These are phyloP conservation scores for Mamestra brassicae DNA, from an alignment of 2,888 invertebrate species.

Conservation along the genomic window DNA sequence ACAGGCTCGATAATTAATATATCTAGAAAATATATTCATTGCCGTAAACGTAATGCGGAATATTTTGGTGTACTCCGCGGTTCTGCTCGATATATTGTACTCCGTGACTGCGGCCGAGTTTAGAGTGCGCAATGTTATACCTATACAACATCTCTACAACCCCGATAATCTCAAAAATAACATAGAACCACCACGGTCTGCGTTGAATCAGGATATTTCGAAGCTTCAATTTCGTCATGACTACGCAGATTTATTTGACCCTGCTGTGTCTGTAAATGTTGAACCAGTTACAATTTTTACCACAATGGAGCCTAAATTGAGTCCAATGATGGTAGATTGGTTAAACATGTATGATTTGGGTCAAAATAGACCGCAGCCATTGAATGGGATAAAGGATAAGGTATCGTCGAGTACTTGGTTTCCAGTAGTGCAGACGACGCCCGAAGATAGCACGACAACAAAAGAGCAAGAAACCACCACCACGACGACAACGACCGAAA, in stretches of 20 bases:
- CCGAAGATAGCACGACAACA: neutral
- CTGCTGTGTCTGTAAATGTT: neutral
- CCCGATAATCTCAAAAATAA: neutral
- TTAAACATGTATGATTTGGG: neutral
- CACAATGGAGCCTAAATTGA: neutral
- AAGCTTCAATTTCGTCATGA: neutral
- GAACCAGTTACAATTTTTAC: neutral
- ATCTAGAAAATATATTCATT: constrained; percentile 12
- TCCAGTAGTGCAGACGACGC: neutral
- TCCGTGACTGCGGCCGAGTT: constrained; percentile 6
- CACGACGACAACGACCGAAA: neutral
- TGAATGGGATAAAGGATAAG: neutral
- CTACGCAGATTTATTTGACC: neutral
- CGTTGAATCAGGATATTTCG: neutral
- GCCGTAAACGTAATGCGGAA: constrained; percentile 44
- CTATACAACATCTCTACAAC: neutral
- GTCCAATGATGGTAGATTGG: constrained; percentile 4
- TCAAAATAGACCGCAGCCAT: neutral
- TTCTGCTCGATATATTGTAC: constrained; percentile 27
- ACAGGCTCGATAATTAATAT: constrained; percentile 4
- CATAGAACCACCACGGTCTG: neutral
- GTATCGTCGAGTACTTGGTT: constrained; percentile 33
- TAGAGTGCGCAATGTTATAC: constrained; percentile 18
- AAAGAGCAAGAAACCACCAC: too few species aligned
- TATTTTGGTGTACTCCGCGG: constrained; percentile 10